These are phyloP conservation scores for Lycodopsis pacificus DNA, from an alignment of 2,797 vertebrate genomes.

Conservation along the genomic window DNA sequence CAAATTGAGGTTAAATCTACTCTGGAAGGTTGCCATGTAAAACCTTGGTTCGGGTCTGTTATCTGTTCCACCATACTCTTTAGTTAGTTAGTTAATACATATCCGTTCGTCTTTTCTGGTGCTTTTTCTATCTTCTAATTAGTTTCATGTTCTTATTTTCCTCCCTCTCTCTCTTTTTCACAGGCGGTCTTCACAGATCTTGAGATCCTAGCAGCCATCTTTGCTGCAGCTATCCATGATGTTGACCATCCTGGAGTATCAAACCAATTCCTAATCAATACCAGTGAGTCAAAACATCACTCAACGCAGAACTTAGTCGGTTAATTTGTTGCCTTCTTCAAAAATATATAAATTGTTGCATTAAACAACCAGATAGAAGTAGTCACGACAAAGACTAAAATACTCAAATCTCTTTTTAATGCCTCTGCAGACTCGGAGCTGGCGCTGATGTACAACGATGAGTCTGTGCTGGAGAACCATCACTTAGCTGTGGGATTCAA, in stretches of 20 bases:
- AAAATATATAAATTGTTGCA: not conserved
- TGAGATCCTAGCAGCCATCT: conserved; percentile 98
- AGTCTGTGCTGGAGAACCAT: conserved; percentile 96
- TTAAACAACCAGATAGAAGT: not conserved
- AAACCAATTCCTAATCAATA: conserved; percentile 99
- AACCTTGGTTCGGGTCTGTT: not conserved
- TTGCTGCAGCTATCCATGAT: conserved; percentile 97
- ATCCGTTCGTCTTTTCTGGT: not conserved
- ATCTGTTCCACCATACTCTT: not conserved
- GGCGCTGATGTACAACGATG: conserved; percentile 98
- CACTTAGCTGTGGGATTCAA: conserved; percentile 96
- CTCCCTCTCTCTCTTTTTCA: not conserved
- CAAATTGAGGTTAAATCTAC: not conserved
- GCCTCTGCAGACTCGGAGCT: conserved; percentile 91
- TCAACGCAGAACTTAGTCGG: no score
- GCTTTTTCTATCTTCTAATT: not conserved
- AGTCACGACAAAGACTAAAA: not conserved
- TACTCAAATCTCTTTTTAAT: conserved; percentile 2
- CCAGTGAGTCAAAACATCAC: conserved; percentile 88
- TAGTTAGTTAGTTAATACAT: not conserved
- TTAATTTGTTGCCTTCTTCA: not conserved
- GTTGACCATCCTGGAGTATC: conserved; percentile 99
- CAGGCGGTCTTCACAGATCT: conserved; percentile 98
- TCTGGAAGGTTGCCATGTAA: not conserved
- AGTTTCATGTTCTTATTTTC: not conserved